Conservation (phyloP, 2,113 vertebrate species). For the Alouatta palliata region DNA sequence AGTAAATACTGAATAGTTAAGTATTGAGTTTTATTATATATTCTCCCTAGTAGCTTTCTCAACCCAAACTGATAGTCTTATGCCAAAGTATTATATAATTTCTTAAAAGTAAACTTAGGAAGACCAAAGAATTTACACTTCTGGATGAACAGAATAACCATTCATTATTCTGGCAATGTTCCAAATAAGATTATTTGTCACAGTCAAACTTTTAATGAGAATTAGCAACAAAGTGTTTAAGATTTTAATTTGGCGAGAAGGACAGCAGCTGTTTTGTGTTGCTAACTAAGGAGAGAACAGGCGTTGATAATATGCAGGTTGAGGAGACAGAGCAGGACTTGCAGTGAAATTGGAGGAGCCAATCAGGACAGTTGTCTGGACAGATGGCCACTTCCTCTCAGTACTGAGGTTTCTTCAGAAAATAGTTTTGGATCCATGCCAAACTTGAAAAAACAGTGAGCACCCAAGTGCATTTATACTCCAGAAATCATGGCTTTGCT, state of each 20-base stretch:
- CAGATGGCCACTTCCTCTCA: not conserved
- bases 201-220: not conserved
- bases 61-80: not conserved
- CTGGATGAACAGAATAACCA: not conserved
- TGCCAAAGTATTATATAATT: not conserved
- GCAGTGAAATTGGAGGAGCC: not conserved
- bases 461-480: not conserved
- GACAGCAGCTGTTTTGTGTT: not conserved
- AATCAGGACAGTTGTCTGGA: not conserved
- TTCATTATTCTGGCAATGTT: not conserved
- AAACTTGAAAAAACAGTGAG: not conserved
- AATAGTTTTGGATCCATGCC: not conserved
- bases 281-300: not conserved
- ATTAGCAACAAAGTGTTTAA: not conserved
- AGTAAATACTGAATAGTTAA: not conserved
- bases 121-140: not conserved
- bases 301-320: not conserved
- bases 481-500: not conserved
- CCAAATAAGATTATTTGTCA: slow-evolving; percentile 21
- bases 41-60: not conserved
- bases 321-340: not conserved
- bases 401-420: not conserved
- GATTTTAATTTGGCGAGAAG: not conserved
- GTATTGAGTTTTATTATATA: not conserved
- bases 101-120: slow-evolving; percentile 18